Percentiles rank a stretch among this genome's conserved stretches.
Evolutionary conservation across 2,797 vertebrate species (phyloP).

Genomic region (Hemitrygon akajei): DNA sequence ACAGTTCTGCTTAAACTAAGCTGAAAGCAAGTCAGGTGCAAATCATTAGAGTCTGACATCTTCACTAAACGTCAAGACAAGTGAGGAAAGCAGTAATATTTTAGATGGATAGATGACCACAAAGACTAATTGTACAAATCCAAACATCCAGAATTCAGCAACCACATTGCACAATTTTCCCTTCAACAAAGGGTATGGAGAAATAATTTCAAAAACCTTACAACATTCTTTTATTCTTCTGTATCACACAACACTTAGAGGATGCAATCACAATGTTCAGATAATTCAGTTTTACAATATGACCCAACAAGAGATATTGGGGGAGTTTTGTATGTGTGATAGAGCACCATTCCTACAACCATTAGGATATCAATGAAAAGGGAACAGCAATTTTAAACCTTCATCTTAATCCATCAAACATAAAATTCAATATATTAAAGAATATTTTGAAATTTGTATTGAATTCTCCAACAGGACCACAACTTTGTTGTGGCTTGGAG

Average conservation of each 20-base stretch:
- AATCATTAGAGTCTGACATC: neutral
- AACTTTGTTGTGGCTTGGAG: too few relatives aligned
- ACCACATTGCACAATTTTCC: neutral
- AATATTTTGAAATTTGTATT: too few relatives aligned
- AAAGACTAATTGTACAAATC: neutral
- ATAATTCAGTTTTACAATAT: neutral
- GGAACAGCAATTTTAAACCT: neutral
- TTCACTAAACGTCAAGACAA: neutral
- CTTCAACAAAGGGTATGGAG: neutral
- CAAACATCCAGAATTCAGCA: neutral
- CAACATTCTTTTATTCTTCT: too few relatives aligned
- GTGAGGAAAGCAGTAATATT: neutral
- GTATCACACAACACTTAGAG: neutral
- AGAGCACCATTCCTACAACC: neutral
- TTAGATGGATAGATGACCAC: too few relatives aligned
- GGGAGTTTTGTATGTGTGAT: neutral
- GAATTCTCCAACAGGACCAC: too few relatives aligned
- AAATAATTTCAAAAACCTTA: neutral
- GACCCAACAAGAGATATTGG: too few relatives aligned
- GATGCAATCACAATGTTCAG: too few relatives aligned
- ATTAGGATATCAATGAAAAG: neutral
- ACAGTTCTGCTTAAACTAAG: neutral
- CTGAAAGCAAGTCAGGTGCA: neutral
- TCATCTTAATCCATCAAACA: neutral
- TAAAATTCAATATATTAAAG: neutral